These are phyloP conservation scores for Neodiprion pinetum DNA, from an alignment of 1,140 invertebrate genomes.

Conservation along the genomic window DNA sequence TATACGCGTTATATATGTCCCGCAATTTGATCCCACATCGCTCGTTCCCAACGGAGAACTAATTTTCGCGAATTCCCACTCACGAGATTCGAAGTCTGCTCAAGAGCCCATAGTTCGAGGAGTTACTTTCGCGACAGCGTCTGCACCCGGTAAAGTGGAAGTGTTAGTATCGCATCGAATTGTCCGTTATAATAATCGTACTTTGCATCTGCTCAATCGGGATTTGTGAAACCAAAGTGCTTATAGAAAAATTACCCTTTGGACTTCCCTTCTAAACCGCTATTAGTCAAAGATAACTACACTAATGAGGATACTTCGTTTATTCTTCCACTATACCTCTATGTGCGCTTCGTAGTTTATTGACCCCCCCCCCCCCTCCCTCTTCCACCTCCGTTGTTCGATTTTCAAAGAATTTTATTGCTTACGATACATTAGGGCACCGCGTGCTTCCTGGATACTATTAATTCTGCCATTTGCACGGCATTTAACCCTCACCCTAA, in stretches of 20 bases:
- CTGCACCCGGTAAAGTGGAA: no score
- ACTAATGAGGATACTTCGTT: not conserved
- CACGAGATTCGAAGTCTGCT: not conserved
- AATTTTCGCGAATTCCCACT: slow-evolving; percentile 50
- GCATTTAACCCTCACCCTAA: no score
- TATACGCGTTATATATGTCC: slow-evolving; percentile 60
- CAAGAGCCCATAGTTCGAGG: no score
- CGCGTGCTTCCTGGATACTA: no score
- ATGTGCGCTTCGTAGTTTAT: not conserved
- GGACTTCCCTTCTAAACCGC: not conserved
- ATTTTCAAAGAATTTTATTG: no score
- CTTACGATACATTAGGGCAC: no score
- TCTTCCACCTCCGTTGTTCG: no score
- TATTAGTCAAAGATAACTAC: not conserved
- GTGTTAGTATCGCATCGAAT: no score
- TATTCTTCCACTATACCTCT: not conserved
- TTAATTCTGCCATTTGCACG: no score
- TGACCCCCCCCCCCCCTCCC: not conserved
- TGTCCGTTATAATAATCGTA: not conserved
- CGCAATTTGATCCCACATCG: slow-evolving; percentile 54
- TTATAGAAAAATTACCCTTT: not conserved
- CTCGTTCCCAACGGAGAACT: slow-evolving; percentile 45
- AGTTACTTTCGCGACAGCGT: no score
- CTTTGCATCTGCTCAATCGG: not conserved
- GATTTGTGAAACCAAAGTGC: not conserved